A percentile compares a stretch with the other conserved stretches of the same genome.
Conservation (phyloP, 2,888 invertebrate species). For the Petrolisthes cinctipes region DNA sequence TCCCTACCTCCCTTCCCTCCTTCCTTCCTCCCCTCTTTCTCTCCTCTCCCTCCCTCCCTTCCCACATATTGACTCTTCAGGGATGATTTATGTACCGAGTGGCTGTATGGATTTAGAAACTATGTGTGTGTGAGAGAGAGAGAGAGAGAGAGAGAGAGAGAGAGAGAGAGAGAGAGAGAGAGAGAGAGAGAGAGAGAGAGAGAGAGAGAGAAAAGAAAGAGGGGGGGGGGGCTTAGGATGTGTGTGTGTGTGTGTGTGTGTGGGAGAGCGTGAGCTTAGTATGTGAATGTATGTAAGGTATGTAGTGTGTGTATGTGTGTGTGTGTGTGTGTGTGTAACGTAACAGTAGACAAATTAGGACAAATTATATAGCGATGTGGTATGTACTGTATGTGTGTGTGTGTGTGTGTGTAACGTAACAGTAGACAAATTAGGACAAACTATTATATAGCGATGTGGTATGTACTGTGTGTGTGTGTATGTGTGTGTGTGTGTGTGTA, state of each 20-base stretch:
- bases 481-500: not conserved
- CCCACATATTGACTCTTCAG: no score
- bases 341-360: no score
- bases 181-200: constrained; percentile 15
- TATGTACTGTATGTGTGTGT: no score
- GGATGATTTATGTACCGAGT: no score
- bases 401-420: not conserved
- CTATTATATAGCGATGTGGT: not conserved
- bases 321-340: no score
- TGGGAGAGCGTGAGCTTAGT: not conserved
- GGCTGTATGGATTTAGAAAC: not conserved
- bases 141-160: not conserved
- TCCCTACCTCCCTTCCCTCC: no score
- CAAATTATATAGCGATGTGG: no score
- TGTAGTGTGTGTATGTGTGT: not conserved
- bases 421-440: no score
- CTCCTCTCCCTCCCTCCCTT: no score
- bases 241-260: not conserved
- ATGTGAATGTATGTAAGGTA: not conserved
- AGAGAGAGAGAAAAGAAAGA: not conserved
- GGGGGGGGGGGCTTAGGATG: not conserved
- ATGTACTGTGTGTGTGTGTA: no score
- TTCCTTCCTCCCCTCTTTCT: no score
- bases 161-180: not conserved
- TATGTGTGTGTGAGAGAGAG: constrained; percentile 1